phyloP scores from a whole-genome alignment of 2,797 vertebrate genomes.

The Chrysocyon brachyurus region DNA sequence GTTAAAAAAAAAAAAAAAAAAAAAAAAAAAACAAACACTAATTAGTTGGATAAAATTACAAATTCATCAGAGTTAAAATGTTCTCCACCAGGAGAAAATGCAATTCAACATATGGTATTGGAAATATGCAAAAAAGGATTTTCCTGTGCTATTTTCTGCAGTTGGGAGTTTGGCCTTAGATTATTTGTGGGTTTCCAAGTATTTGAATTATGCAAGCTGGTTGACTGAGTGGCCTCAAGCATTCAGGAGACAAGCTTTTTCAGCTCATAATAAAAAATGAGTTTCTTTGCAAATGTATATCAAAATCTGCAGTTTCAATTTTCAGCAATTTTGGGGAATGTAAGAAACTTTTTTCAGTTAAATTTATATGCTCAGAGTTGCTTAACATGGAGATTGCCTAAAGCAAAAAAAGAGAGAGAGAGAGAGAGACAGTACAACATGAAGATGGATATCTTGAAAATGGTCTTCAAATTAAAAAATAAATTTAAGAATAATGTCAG shows the following conservation, averaged over 20 bases:
- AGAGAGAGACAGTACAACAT: background rate
- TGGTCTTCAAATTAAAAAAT: conserved; percentile 40
- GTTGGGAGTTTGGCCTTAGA: conserved; percentile 65
- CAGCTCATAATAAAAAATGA: conserved; percentile 56
- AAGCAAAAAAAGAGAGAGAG: accelerated
- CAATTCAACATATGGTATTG: conserved; percentile 82
- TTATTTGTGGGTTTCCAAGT: conserved; percentile 80
- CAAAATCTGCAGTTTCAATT: conserved; percentile 73
- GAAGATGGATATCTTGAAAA: conserved; percentile 12
- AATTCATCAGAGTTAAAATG: conserved; percentile 81
- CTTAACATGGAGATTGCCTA: conserved; percentile 50
- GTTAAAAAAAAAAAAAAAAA: conserved; percentile 77
- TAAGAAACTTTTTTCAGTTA: conserved; percentile 60
- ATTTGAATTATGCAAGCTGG: conserved; percentile 81
- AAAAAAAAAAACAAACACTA: conserved; percentile 64
- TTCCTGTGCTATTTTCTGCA: conserved; percentile 82
- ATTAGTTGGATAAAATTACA: conserved; percentile 84
- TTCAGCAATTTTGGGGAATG: conserved; percentile 72
- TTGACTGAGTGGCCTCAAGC: conserved; percentile 73
- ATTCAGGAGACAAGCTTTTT: conserved; percentile 67
- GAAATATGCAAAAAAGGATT: conserved; percentile 68
- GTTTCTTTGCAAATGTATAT: conserved; percentile 73
- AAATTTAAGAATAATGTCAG: conserved; percentile 12
- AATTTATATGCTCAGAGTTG: conserved; percentile 63
- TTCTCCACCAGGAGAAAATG: conserved; percentile 76